Evolutionary conservation across 2,888 invertebrate species (phyloP), one percentile per base, ranked within the genome.

Genomic region (Trissoscelio sp.): DNA sequence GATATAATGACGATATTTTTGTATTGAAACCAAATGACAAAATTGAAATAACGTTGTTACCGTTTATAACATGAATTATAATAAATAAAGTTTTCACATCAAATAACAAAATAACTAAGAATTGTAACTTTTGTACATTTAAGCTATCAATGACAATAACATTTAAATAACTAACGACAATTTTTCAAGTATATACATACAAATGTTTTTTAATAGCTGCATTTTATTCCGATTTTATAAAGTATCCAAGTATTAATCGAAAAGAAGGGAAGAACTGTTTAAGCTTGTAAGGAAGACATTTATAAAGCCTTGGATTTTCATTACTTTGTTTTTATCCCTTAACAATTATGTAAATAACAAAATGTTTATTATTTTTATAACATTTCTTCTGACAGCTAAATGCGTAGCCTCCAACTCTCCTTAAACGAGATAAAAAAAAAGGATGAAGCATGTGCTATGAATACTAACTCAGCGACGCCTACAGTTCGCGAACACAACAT

Each of bases 381-480:
- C 53, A 57, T 66, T 74, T 74, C 74, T 74, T 66, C 57, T 64
- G 58, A 37, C 46, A 37, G 37, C 20, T 31, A n/a, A 24, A 46
- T 44, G 20, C 24, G 44, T 14, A 64, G 75, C 60, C 75, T 51
- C 14, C 39, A 28, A 78, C 62, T 69, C 4, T 53, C 64, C 62
- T 78, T 70, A 70, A 78, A 55, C 79, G 82, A 83, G 82, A 85
- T 83, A 83, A 84, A 83, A 84, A 84, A 85, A 83, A 70, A 44
- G 51, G 31, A 48, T 34, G 6, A 86, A 86, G 85, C 83, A 86
- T 87, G 88, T 86, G 88, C 87, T 89, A 88, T 83, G 74, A 81
- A 81, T 86, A 88, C 86, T 87, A 88, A 88, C 86, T 87, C 84
- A 86, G 87, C 85, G 87, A 86, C 85, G 87, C 86, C 86, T 87